Percentiles rank a stretch among this genome's conserved stretches.
phyloP scores from a whole-genome alignment of 2,888 invertebrate genomes.

The Hermaeophaga mercurialis region DNA sequence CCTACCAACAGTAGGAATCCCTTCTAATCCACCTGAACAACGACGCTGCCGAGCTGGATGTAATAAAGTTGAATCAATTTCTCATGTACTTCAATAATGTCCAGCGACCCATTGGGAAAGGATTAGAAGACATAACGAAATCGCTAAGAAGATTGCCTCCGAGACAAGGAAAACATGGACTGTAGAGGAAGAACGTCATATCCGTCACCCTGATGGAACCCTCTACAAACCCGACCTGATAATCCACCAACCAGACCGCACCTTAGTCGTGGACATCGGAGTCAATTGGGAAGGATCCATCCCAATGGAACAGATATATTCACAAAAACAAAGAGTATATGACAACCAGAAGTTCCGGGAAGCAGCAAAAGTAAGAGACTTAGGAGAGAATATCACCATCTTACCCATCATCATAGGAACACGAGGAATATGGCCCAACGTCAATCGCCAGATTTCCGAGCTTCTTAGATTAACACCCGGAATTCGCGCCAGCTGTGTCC shows the following conservation, averaged over 20 bases:
- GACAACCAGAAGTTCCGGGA: conserved; percentile 33
- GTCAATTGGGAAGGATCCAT: not conserved
- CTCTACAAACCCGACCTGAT: too few relatives aligned
- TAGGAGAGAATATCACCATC: conserved; percentile 18
- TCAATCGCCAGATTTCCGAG: conserved; percentile 19
- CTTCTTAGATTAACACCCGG: not conserved
- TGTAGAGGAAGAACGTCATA: too few relatives aligned
- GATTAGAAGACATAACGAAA: conserved; percentile 28
- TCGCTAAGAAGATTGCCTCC: conserved; percentile 22
- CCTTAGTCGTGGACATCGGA: not conserved
- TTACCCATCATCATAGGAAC: conserved; percentile 39
- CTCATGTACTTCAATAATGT: too few relatives aligned
- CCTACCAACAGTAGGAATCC: too few relatives aligned
- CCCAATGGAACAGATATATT: not conserved
- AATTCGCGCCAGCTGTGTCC: not conserved
- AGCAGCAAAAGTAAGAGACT: conserved; percentile 32
- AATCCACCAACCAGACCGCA: too few relatives aligned
- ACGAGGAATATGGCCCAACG: conserved; percentile 39
- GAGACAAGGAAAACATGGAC: conserved; percentile 14
- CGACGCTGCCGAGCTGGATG: too few relatives aligned
- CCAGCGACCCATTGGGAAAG: conserved; percentile 29
- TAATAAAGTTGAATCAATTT: too few relatives aligned
- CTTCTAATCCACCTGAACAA: too few relatives aligned
- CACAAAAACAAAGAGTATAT: conserved; percentile 31
- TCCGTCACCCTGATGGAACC: too few relatives aligned